phyloP scores from a whole-genome alignment of 2,113 vertebrate species.

The Sylvilagus bachmani region DNA sequence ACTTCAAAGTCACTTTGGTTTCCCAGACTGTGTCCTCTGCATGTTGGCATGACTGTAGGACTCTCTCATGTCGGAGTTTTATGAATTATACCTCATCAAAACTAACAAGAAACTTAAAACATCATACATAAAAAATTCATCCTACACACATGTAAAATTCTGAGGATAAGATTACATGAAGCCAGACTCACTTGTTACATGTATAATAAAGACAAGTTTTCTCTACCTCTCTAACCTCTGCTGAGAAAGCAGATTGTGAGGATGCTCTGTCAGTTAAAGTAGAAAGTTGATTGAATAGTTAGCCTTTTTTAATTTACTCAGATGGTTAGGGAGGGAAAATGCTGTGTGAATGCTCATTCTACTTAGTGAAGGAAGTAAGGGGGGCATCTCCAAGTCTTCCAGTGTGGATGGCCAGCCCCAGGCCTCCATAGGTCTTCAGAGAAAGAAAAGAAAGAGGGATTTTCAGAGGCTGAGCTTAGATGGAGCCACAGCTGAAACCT shows the following conservation, averaged over 20 bases:
- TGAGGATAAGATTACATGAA: background rate
- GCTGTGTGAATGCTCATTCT: background rate
- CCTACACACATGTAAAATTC: background rate
- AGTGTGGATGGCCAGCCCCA: background rate
- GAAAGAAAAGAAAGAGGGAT: background rate
- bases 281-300: background rate
- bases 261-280: background rate
- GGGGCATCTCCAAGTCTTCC: background rate
- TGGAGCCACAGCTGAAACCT: background rate
- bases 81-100: background rate
- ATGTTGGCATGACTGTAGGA: background rate
- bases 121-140: slow-evolving; percentile 57
- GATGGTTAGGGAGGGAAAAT: background rate
- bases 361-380: background rate
- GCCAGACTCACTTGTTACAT: background rate
- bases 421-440: background rate
- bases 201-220: background rate
- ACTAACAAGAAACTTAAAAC: background rate
- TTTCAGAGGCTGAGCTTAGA: background rate
- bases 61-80: background rate
- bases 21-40: background rate
- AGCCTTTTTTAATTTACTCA: background rate
- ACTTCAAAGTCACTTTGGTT: background rate
- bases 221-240: background rate
- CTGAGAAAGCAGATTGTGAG: background rate